A percentile compares a stretch with the other conserved stretches of the same genome.
Evolutionary conservation across 2,797 vertebrate genomes (phyloP).

Genomic region (Chaenodraco wilsoni): DNA sequence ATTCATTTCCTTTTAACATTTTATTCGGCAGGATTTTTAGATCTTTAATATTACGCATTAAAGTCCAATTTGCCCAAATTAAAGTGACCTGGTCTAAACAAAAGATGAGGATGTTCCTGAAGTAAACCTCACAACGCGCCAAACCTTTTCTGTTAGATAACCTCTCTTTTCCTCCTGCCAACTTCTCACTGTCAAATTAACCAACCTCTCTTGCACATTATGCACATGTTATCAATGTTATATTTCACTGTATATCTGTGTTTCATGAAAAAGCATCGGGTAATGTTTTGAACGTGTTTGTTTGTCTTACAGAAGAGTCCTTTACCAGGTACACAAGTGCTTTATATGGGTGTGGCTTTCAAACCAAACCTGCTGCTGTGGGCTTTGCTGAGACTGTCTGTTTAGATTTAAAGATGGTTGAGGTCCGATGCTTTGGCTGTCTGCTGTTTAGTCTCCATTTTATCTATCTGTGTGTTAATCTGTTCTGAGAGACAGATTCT

Average conservation of each 20-base stretch:
- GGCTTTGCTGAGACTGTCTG: constrained; percentile 46
- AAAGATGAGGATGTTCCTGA: constrained; percentile 62
- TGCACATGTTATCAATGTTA: constrained; percentile 50
- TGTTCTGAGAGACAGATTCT: constrained; percentile 22
- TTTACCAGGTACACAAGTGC: constrained; percentile 74
- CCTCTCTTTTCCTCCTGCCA: constrained; percentile 59
- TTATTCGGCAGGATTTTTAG: not conserved
- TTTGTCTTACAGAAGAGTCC: constrained; percentile 73
- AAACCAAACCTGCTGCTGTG: constrained; percentile 54
- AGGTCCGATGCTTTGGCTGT: constrained; percentile 57
- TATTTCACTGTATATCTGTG: constrained; percentile 34
- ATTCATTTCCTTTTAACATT: not conserved
- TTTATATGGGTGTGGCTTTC: constrained; percentile 67
- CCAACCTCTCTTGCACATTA: constrained; percentile 58
- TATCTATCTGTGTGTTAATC: constrained; percentile 45
- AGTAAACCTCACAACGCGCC: constrained; percentile 69
- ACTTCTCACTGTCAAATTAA: constrained; percentile 55
- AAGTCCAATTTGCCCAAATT: not conserved
- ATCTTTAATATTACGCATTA: not conserved
- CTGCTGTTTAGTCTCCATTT: constrained; percentile 48
- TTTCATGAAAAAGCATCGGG: constrained; percentile 45
- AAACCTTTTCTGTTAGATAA: constrained; percentile 58
- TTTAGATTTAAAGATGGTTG: constrained; percentile 43
- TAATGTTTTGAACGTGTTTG: constrained; percentile 65
- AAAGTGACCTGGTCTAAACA: not conserved